Evolutionary conservation across 2,113 vertebrate genomes (phyloP).

Genomic region (Percopsis transmontana): DNA sequence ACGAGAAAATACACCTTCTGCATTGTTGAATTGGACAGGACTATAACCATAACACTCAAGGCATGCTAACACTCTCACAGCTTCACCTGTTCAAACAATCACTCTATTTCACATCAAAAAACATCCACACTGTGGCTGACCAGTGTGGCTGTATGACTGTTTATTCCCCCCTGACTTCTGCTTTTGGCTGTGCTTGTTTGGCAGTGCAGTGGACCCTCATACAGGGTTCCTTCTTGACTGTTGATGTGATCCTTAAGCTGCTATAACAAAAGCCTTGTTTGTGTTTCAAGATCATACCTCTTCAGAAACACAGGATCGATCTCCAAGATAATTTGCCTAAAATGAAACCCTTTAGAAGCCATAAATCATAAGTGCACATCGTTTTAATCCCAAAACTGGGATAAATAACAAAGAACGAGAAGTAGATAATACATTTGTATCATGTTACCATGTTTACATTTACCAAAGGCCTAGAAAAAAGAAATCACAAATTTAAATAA

Average conservation of each 20-base stretch:
- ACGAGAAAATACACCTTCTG: no score
- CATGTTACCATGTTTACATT: slow-evolving; percentile 10
- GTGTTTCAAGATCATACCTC: background rate
- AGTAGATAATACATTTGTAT: background rate
- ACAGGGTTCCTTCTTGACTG: background rate
- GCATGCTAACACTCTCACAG: no score
- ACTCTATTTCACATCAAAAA: background rate
- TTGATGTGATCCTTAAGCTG: background rate
- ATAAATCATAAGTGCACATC: background rate
- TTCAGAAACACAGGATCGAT: background rate
- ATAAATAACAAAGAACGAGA: background rate
- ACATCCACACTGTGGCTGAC: background rate
- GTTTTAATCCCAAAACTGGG: background rate
- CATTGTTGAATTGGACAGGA: no score
- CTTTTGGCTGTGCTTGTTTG: background rate
- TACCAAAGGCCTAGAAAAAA: background rate
- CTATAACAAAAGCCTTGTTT: slow-evolving; percentile 4
- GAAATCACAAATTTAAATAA: background rate
- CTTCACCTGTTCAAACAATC: background rate
- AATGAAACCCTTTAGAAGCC: background rate
- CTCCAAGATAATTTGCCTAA: background rate
- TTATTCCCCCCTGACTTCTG: background rate
- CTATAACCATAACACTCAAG: no score
- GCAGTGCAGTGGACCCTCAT: background rate
- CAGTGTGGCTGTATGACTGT: background rate